These are phyloP conservation scores for Chaetorhynchus papuensis DNA, from an alignment of 2,113 vertebrate species.

Conservation along the genomic window DNA sequence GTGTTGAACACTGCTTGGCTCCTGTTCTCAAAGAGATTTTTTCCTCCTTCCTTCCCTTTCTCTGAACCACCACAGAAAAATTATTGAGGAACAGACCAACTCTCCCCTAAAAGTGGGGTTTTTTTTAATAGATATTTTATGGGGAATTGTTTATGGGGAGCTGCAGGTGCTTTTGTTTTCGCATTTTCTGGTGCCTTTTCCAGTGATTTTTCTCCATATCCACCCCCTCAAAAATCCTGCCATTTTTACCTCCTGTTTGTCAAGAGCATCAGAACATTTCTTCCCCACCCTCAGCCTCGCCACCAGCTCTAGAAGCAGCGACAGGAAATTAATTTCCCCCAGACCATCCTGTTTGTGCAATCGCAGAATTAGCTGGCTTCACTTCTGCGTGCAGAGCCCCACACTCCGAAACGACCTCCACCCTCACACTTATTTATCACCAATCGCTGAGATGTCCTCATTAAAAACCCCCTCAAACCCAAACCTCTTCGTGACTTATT, in stretches of 20 bases:
- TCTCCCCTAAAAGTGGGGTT: not conserved
- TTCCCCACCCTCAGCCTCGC: not conserved
- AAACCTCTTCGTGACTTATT: not conserved
- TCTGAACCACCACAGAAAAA: not conserved
- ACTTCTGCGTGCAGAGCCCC: not conserved
- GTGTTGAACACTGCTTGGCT: not conserved
- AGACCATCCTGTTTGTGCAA: slow-evolving; percentile 19
- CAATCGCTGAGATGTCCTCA: not conserved
- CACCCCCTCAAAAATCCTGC: not conserved
- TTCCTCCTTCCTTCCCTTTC: not conserved
- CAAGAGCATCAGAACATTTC: not conserved
- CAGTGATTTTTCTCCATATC: not conserved
- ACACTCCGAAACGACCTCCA: not conserved
- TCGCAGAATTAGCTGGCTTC: not conserved
- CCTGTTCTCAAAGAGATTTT: not conserved
- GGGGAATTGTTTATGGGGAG: not conserved
- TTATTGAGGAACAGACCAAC: not conserved
- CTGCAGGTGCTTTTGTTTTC: not conserved
- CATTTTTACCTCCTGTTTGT: not conserved
- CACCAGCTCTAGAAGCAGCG: not conserved
- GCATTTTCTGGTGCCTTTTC: not conserved
- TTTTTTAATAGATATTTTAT: not conserved
- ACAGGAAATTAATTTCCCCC: slow-evolving; percentile 48
- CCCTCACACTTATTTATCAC: not conserved
- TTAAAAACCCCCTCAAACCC: not conserved